Base-by-base conservation (phyloP, 2,797 vertebrate genomes). In the Lycodopsis pacificus region DNA sequence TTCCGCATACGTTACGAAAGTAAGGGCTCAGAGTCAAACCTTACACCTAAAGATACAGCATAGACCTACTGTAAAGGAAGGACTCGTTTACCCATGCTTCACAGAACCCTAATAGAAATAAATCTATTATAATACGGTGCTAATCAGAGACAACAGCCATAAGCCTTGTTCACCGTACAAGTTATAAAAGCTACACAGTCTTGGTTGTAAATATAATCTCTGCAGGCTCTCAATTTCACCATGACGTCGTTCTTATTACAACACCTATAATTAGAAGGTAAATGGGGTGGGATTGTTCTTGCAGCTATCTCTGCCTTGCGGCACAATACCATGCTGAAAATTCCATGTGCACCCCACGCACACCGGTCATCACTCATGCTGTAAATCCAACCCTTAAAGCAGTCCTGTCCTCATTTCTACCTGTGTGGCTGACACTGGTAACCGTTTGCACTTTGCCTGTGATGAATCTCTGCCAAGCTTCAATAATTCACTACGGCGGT, bases 1-100 rank as follows among this genome's bases (percentile, higher is more conserved):
- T 99, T 99, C 90, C 98, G 99, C 86, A 99, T 99, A 88, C 96
- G 96, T 71, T 99, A 99, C 0, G 98, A 99, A 86, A 99, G 98
- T 99, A 96, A 96, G 97, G 3, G 0, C 62, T 6, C 32, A 44
- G 19, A 61, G 6, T 56, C 12, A 38, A 25, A n/a, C 36, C 2
- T 2, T 20, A 11, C 32, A 66, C 3, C 4, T 3, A 40, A 15
- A 69, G 32, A 67, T 17, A 65, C 5, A 42, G 20, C 38, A 49
- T 20, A 10, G 3, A 19, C 30, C 7, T 9, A 25, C 4, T 19
- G 32, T 30, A 17, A 64, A 65, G 64, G 20, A 22, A n/a, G 32
- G 27, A 6, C 25, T 59, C 5, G 30, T 67, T 65, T 20, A 25
- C 14, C 5, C 22, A 13, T 46, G 7, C 27, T 40, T 54, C 44